Evolutionary conservation across 2,888 invertebrate species (phyloP).

Genomic region (Ophion slaviceki): DNA sequence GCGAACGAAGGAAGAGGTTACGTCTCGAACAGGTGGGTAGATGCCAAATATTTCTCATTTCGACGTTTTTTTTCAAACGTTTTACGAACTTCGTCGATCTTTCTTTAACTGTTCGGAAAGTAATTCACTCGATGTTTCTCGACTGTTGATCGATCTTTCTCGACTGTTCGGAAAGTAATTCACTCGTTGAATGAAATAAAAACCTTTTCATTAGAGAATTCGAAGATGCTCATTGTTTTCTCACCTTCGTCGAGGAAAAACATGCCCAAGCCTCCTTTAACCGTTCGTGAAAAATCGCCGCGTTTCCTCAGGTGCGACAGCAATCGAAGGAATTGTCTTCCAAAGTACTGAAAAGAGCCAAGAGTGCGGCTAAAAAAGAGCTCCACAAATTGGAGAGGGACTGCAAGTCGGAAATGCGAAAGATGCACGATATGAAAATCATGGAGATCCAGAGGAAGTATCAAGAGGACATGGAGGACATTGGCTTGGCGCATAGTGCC

Average conservation of each 20-base stretch:
- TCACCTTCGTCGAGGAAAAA: background rate
- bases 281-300: background rate
- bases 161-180: background rate
- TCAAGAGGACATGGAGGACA: constrained; percentile 84
- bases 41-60: constrained; percentile 32
- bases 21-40: constrained; percentile 86
- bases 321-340: constrained; percentile 87
- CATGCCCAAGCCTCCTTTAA: background rate
- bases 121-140: background rate
- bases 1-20: constrained; percentile 86
- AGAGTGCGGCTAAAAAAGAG: constrained; percentile 84
- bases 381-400: constrained; percentile 84
- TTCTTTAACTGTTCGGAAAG: background rate
- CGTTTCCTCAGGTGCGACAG: constrained; percentile 85
- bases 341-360: constrained; percentile 85
- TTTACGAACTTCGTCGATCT: constrained; percentile 6
- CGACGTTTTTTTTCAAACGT: constrained; percentile 14
- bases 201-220: background rate
- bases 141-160: background rate
- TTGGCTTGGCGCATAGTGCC: constrained; percentile 84
- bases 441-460: constrained; percentile 85
- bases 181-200: background rate
- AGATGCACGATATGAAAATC: constrained; percentile 84
- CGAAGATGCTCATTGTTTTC: background rate
- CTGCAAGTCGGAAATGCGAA: constrained; percentile 84